phyloP scores from a whole-genome alignment of 2,113 vertebrate species.

The Vombatus ursinus region DNA sequence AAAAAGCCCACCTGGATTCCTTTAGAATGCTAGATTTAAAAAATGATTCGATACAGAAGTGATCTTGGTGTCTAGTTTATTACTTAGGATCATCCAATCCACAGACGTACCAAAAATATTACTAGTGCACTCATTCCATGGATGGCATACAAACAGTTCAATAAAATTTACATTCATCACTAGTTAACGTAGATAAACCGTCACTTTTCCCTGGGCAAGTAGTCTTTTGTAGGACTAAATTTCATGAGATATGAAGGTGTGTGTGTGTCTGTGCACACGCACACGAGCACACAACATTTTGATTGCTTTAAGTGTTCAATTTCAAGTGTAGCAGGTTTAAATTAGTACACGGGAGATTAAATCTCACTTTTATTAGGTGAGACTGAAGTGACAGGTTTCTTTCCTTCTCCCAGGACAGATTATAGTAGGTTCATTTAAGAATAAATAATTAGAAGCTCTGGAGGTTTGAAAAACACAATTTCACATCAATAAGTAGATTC shows the following conservation, averaged over 20 bases:
- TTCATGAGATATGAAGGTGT: not conserved
- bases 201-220: not conserved
- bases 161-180: not conserved
- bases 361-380: not conserved
- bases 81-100: constrained; percentile 52
- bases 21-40: not conserved
- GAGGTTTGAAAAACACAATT: not conserved
- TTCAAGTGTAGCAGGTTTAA: not conserved
- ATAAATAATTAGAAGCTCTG: not conserved
- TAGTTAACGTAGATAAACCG: not conserved
- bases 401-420: not conserved
- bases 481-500: not conserved
- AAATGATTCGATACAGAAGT: constrained; percentile 40
- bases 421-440: not conserved
- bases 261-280: not conserved
- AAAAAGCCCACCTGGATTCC: not conserved
- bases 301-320: not conserved
- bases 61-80: constrained; percentile 60
- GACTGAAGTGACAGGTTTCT: not conserved
- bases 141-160: not conserved
- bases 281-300: not conserved
- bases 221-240: not conserved
- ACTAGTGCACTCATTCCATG: not conserved
- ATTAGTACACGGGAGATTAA: not conserved
- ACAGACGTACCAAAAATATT: constrained; percentile 29